These are phyloP conservation scores for Tupiocoris notatus DNA, from an alignment of 2,888 invertebrate genomes.

Conservation along the genomic window DNA sequence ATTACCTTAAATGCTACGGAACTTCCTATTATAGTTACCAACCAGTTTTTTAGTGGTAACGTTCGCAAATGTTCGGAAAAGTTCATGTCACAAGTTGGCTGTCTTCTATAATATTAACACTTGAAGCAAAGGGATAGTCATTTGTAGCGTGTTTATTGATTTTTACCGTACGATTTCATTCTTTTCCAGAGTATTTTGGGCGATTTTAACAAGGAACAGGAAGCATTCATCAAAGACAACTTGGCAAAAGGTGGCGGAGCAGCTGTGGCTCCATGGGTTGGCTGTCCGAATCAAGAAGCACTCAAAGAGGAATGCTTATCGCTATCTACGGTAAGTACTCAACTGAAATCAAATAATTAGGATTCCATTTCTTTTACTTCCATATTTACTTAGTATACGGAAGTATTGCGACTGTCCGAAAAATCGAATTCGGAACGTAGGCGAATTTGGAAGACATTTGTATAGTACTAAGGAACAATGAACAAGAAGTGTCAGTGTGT, in stretches of 20 bases:
- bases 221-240: conserved; percentile 90
- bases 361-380: too few relatives aligned
- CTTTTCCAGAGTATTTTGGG: conserved; percentile 84
- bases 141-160: conserved; percentile 40
- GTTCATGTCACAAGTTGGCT: background rate
- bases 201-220: conserved; percentile 96
- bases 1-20: too few relatives aligned
- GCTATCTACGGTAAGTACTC: conserved; percentile 77
- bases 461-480: too few relatives aligned
- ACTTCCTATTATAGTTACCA: too few relatives aligned
- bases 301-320: conserved; percentile 95
- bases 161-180: conserved; percentile 42
- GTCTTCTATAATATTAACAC: background rate
- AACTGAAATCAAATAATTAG: too few relatives aligned
- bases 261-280: conserved; percentile 89
- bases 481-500: too few relatives aligned
- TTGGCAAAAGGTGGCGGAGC: conserved; percentile 64
- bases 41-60: too few relatives aligned
- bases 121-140: background rate
- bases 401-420: too few relatives aligned
- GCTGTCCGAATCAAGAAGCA: conserved; percentile 89
- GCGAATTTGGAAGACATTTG: too few relatives aligned
- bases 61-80: too few relatives aligned
- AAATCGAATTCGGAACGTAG: too few relatives aligned
- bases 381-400: too few relatives aligned